Evolutionary conservation across 2,797 vertebrate genomes (phyloP).

Genomic region (Enteromius trimaculatus): DNA sequence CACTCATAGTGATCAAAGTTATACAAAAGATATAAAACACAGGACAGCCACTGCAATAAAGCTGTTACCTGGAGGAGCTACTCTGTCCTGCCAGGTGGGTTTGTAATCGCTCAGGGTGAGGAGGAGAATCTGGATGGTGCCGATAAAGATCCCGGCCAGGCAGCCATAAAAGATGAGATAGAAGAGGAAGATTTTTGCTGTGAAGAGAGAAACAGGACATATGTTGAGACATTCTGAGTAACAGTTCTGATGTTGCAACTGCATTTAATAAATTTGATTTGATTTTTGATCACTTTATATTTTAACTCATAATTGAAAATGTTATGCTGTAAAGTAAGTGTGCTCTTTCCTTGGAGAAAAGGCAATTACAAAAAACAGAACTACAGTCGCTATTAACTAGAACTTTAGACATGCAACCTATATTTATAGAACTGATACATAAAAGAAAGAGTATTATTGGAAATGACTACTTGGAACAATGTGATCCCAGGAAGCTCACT

Average conservation of each 20-base stretch:
- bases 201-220: conserved; percentile 18
- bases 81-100: conserved; percentile 96
- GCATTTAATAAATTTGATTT: background rate
- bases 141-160: conserved; percentile 94
- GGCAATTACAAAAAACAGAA: background rate
- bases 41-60: background rate
- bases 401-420: background rate
- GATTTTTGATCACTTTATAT: background rate
- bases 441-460: conserved; percentile 8
- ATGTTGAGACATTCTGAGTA: background rate
- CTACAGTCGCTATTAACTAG: background rate
- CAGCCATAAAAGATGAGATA: conserved; percentile 94
- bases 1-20: too few species aligned
- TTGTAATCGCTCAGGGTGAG: conserved; percentile 91
- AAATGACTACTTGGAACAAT: conserved; percentile 9
- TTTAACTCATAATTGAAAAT: background rate
- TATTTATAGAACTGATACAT: background rate
- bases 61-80: conserved; percentile 91
- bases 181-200: conserved; percentile 94
- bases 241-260: background rate
- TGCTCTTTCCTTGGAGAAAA: background rate
- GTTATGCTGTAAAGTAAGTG: background rate
- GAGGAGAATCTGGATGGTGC: conserved; percentile 95
- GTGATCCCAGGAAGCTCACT: background rate
- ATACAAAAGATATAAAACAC: background rate